These are phyloP conservation scores for Falco naumanni DNA, from an alignment of 2,797 vertebrate species.

Conservation along the genomic window DNA sequence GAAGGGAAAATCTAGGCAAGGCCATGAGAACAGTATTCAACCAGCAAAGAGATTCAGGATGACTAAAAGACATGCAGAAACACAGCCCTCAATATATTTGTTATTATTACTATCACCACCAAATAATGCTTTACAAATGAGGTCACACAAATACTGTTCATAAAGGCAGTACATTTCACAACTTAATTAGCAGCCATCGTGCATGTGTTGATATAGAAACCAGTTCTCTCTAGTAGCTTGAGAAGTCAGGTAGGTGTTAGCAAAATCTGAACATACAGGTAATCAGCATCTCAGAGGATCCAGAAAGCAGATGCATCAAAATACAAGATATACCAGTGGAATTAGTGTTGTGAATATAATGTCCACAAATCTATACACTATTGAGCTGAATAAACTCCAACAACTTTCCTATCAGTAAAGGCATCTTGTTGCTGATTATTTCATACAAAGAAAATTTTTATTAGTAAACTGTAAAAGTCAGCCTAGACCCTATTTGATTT, in stretches of 20 bases:
- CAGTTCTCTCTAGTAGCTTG: not conserved
- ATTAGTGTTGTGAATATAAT: not conserved
- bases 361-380: not conserved
- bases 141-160: too few relatives aligned
- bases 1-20: not conserved
- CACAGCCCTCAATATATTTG: not conserved
- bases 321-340: not conserved
- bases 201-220: fast-evolving
- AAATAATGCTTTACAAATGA: not conserved
- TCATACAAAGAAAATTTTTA: not conserved
- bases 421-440: not conserved
- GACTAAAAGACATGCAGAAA: not conserved
- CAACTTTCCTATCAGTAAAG: not conserved
- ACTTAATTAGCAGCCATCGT: not conserved
- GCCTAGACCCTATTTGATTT: not conserved
- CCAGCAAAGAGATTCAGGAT: not conserved
- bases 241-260: not conserved
- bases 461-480: not conserved
- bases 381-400: not conserved
- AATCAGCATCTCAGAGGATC: not conserved
- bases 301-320: not conserved
- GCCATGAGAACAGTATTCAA: not conserved
- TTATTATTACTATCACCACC: not conserved
- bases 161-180: not conserved
- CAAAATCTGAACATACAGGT: not conserved